phyloP scores from a whole-genome alignment of 2,888 invertebrate genomes.

The Onthophagus sagittarius region DNA sequence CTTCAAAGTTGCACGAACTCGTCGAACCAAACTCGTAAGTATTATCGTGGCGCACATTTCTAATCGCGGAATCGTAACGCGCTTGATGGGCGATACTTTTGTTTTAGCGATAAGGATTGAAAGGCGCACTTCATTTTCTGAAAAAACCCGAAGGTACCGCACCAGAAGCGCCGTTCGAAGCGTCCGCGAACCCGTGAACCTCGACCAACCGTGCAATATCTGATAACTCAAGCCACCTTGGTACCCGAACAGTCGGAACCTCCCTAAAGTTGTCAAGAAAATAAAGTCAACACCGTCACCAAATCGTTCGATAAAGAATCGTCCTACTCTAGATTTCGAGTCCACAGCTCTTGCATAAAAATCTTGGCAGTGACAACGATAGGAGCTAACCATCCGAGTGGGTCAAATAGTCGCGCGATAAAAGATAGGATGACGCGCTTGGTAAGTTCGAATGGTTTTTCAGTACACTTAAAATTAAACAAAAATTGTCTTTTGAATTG shows the following conservation, averaged over 20 bases:
- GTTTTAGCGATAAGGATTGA: too few species aligned
- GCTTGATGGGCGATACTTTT: too few species aligned
- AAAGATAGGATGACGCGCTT: background rate
- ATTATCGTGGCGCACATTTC: too few species aligned
- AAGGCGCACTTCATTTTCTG: too few species aligned
- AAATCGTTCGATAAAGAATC: background rate
- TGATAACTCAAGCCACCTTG: background rate
- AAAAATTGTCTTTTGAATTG: background rate
- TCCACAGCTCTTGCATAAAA: background rate
- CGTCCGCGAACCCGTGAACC: too few species aligned
- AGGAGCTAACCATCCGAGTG: background rate
- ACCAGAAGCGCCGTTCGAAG: too few species aligned
- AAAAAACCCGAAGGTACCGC: background rate
- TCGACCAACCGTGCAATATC: too few species aligned
- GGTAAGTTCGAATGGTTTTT: too few species aligned
- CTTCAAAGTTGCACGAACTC: too few species aligned
- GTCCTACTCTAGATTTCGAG: background rate
- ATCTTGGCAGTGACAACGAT: background rate
- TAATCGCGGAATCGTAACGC: too few species aligned
- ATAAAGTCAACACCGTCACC: background rate
- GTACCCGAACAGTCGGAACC: background rate
- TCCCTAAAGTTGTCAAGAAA: background rate
- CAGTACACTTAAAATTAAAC: background rate
- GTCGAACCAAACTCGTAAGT: too few species aligned
- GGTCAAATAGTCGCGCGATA: background rate